These are phyloP conservation scores for Actinemys pallida DNA, from an alignment of 2,113 vertebrate genomes.

Conservation along the genomic window DNA sequence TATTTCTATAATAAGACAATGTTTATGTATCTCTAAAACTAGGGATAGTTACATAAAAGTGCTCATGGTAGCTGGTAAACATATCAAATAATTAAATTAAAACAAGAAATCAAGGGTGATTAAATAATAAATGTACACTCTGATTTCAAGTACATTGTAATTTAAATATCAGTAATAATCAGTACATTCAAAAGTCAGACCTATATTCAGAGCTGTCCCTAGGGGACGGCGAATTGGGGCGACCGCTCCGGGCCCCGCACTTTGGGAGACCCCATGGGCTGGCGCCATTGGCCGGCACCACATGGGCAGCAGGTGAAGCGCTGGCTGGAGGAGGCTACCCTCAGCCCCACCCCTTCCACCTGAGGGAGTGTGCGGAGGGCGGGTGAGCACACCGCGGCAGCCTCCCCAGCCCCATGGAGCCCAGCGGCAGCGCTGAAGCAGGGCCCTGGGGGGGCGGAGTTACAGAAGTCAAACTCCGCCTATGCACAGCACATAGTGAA, in stretches of 20 bases:
- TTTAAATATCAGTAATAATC: neutral
- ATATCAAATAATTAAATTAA: neutral
- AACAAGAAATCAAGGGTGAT: neutral
- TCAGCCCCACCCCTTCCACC: too few relatives aligned
- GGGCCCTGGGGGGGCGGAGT: too few relatives aligned
- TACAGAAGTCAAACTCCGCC: neutral
- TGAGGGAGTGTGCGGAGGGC: too few relatives aligned
- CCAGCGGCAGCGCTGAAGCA: too few relatives aligned
- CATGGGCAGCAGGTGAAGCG: too few relatives aligned
- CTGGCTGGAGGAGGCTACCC: too few relatives aligned
- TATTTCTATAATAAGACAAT: neutral
- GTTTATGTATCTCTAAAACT: neutral
- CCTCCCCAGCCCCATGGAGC: too few relatives aligned
- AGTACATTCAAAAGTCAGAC: neutral
- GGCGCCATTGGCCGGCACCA: too few relatives aligned
- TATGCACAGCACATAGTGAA: neutral
- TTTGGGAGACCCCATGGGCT: too few relatives aligned
- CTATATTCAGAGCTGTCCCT: neutral
- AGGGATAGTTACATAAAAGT: neutral
- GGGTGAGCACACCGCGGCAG: too few relatives aligned
- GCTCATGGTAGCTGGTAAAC: neutral
- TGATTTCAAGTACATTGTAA: neutral
- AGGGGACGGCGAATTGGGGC: too few relatives aligned
- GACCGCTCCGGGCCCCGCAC: too few relatives aligned
- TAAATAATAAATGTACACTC: neutral